These are phyloP conservation scores for Tapera naevia DNA, from an alignment of 2,797 vertebrate species.

Conservation along the genomic window DNA sequence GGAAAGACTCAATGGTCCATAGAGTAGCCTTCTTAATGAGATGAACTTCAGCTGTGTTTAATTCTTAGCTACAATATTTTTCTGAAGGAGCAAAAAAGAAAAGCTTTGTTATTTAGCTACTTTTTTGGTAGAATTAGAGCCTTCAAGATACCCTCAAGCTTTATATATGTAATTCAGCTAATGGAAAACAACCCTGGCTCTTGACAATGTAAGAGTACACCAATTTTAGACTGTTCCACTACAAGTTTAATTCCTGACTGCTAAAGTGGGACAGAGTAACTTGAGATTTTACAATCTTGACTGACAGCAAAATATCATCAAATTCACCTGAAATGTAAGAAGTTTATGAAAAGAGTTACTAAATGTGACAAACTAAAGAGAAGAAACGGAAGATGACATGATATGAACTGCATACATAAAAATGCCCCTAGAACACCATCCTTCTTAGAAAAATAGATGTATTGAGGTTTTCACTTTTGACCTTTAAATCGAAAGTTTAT, in stretches of 20 bases:
- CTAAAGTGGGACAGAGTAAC: not conserved
- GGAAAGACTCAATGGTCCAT: not conserved
- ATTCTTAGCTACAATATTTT: not conserved
- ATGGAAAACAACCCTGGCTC: not conserved
- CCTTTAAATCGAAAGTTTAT: constrained; percentile 59
- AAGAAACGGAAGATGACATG: not conserved
- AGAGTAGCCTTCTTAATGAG: not conserved
- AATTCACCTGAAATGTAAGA: not conserved
- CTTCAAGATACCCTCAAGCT: not conserved
- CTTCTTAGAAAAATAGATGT: not conserved
- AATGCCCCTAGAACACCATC: not conserved
- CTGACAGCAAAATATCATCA: not conserved
- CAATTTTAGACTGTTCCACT: not conserved
- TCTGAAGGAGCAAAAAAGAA: not conserved
- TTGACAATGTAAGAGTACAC: not conserved
- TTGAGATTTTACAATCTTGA: not conserved
- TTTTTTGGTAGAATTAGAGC: not conserved
- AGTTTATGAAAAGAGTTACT: not conserved
- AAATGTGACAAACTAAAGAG: not conserved
- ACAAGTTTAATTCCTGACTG: not conserved
- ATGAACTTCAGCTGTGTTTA: not conserved
- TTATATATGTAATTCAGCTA: not conserved
- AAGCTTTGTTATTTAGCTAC: not conserved
- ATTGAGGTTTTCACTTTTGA: not conserved
- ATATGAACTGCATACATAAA: not conserved